Conservation (phyloP, 1,140 invertebrate species). For the Trichoplusia ni region DNA sequence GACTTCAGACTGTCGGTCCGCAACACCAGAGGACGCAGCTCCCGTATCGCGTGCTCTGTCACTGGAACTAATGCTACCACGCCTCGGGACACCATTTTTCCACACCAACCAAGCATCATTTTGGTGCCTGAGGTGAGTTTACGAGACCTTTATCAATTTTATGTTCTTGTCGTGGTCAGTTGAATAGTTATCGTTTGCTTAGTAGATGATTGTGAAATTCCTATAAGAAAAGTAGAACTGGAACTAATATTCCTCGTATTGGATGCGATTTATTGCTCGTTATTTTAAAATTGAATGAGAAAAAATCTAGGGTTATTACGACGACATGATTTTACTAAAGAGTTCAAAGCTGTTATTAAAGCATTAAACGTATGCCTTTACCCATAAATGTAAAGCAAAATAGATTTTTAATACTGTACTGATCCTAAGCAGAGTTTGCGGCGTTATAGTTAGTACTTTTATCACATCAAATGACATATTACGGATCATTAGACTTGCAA, state of each 20-base stretch:
- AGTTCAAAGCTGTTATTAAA: too few relatives aligned
- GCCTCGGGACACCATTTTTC: constrained; percentile 89
- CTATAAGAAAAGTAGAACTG: too few relatives aligned
- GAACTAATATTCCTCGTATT: too few relatives aligned
- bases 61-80: constrained; percentile 91
- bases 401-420: neutral
- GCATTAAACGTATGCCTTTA: too few relatives aligned
- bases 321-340: too few relatives aligned
- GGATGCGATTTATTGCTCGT: too few relatives aligned
- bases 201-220: too few relatives aligned
- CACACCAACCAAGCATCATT: constrained; percentile 90
- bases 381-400: neutral
- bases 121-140: constrained; percentile 88
- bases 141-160: too few relatives aligned
- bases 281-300: too few relatives aligned
- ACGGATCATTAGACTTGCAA: neutral
- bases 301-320: too few relatives aligned
- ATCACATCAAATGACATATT: constrained; percentile 3
- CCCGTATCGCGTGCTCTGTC: constrained; percentile 90
- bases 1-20: constrained; percentile 90
- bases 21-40: constrained; percentile 89
- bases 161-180: too few relatives aligned
- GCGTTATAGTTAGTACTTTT: neutral
- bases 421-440: neutral
- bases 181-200: too few relatives aligned